These are phyloP conservation scores for Cyclura pinguis DNA, from an alignment of 2,797 vertebrate genomes.

Conservation along the genomic window DNA sequence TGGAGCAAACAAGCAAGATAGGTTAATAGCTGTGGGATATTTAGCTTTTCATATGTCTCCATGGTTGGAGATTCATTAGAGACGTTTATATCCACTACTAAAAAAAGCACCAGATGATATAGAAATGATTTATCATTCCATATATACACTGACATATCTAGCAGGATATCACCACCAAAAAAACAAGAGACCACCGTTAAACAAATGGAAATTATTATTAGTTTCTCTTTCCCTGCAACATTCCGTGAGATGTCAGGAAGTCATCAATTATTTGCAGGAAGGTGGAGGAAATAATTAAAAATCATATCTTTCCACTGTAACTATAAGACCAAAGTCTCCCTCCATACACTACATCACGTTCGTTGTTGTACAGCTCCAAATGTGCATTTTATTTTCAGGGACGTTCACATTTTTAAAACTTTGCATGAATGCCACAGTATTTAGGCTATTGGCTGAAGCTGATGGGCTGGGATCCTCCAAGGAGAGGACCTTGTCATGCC, in stretches of 20 bases:
- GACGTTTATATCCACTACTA: neutral
- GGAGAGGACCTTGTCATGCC: too few species aligned
- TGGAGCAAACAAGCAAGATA: constrained; percentile 30
- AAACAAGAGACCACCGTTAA: constrained; percentile 1
- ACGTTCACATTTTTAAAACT: neutral
- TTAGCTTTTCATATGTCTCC: neutral
- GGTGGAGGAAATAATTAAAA: constrained; percentile 10
- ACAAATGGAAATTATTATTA: neutral
- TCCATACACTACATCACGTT: neutral
- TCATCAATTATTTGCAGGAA: constrained; percentile 14
- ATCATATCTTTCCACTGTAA: neutral
- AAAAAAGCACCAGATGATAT: neutral
- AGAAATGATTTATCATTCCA: neutral
- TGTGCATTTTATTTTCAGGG: neutral
- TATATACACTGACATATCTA: neutral
- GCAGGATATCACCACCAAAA: neutral
- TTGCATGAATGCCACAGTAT: neutral
- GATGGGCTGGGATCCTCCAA: neutral
- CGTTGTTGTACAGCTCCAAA: neutral
- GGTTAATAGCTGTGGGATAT: constrained; percentile 19
- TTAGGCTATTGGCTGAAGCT: neutral
- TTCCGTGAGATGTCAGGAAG: neutral
- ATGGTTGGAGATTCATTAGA: constrained; percentile 14
- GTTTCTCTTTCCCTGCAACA: neutral
- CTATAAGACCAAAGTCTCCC: neutral